phyloP scores from a whole-genome alignment of 1,140 invertebrate genomes.

The Eufriesea mexicana region DNA sequence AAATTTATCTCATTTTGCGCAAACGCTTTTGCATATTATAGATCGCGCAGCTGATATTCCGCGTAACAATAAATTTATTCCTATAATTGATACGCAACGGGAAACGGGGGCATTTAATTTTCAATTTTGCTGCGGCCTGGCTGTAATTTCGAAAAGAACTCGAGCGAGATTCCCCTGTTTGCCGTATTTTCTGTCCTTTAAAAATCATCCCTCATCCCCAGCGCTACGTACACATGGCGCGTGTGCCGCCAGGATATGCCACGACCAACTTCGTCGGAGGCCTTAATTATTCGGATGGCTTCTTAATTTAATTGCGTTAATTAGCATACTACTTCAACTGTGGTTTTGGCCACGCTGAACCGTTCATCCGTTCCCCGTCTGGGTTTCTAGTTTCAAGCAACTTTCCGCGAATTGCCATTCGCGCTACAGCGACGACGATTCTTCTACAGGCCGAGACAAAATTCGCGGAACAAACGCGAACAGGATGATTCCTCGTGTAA shows the following conservation, averaged over 20 bases:
- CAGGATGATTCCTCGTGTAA: no score
- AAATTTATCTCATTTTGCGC: not conserved
- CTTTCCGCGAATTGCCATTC: constrained; percentile 32
- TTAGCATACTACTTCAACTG: constrained; percentile 54
- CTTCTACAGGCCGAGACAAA: not conserved
- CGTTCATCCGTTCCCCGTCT: constrained; percentile 5
- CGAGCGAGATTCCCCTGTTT: not conserved
- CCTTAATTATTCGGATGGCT: constrained; percentile 71
- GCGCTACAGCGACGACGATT: constrained; percentile 7
- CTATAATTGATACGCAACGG: constrained; percentile 4
- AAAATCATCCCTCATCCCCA: not conserved
- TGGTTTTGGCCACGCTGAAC: constrained; percentile 43
- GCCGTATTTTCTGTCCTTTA: not conserved
- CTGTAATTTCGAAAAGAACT: not conserved
- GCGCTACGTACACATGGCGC: not conserved
- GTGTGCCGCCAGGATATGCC: not conserved
- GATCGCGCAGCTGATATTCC: not conserved
- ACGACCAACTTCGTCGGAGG: constrained; percentile 20
- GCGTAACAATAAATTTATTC: constrained; percentile 14
- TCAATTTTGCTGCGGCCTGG: not conserved
- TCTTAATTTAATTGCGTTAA: constrained; percentile 71
- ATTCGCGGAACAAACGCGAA: no score
- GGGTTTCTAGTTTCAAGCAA: constrained; percentile 13
- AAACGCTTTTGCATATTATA: constrained; percentile 24
- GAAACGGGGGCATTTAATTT: constrained; percentile 19